Conservation (phyloP, 2,113 vertebrate genomes). For the Amazona guildingii region DNA sequence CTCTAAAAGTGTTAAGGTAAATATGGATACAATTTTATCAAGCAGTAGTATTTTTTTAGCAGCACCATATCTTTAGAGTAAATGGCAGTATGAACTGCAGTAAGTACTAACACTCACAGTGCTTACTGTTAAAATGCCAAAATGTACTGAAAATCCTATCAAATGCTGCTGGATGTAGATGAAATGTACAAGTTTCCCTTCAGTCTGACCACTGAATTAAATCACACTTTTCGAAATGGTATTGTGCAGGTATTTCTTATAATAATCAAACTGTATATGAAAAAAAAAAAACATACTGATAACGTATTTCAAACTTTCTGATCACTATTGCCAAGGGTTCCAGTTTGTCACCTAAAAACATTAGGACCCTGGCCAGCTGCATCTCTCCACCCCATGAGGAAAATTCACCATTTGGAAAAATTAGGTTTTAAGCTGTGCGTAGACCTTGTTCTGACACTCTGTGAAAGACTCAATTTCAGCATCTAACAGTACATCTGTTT, state of each 20-base stretch:
- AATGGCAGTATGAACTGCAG: not conserved
- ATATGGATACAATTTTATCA: not conserved
- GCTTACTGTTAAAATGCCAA: not conserved
- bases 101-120: not conserved
- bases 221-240: not conserved
- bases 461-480: not conserved
- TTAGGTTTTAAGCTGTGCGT: not conserved
- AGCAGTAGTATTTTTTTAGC: not conserved
- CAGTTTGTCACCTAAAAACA: not conserved
- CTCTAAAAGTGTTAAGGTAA: not conserved
- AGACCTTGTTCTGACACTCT: not conserved
- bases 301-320: not conserved
- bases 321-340: not conserved
- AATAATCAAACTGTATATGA: not conserved
- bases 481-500: not conserved
- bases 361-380: not conserved
- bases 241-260: not conserved
- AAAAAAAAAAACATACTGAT: not conserved
- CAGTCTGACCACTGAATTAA: not conserved
- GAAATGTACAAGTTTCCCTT: not conserved
- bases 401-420: not conserved
- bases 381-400: not conserved
- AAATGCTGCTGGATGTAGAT: not conserved
- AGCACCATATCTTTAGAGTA: not conserved
- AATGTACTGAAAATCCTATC: not conserved